phyloP scores from a whole-genome alignment of 1,140 invertebrate species.

The Akabosia matsudoensis region DNA sequence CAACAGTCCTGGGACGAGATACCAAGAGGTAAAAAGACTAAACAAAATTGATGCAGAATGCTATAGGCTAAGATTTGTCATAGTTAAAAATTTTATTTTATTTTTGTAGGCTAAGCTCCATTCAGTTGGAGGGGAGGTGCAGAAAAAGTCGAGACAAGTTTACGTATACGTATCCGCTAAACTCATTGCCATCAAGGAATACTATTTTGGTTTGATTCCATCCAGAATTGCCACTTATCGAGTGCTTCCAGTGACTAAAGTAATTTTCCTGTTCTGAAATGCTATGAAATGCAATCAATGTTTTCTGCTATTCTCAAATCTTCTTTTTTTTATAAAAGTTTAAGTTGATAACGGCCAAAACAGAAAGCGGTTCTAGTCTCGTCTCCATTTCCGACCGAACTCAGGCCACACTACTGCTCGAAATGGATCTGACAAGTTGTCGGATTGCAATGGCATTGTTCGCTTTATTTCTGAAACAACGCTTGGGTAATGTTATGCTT shows the following conservation, averaged over 20 bases:
- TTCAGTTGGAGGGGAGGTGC: slow-evolving; percentile 11
- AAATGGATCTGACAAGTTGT: slow-evolving; percentile 31
- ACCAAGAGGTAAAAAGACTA: slow-evolving; percentile 26
- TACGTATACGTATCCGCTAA: slow-evolving; percentile 82
- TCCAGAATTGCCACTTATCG: slow-evolving; percentile 84
- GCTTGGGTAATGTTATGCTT: slow-evolving; percentile 31
- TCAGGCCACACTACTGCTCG: slow-evolving; percentile 33
- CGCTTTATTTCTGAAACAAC: slow-evolving; percentile 37
- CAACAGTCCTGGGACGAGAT: slow-evolving; percentile 31
- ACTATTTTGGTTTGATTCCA: slow-evolving; percentile 84
- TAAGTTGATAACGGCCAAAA: neutral
- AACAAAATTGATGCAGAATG: neutral
- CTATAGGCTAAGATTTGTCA: neutral
- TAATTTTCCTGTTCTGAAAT: slow-evolving; percentile 50
- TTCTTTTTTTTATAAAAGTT: slow-evolving; percentile 9
- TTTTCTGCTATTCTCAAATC: neutral
- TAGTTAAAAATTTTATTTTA: neutral
- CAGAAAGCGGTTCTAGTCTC: neutral
- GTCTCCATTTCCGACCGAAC: slow-evolving; percentile 37
- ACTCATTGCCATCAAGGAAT: slow-evolving; percentile 85
- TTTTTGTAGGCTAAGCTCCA: slow-evolving; percentile 27
- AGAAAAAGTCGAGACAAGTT: slow-evolving; percentile 73
- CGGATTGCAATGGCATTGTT: slow-evolving; percentile 41
- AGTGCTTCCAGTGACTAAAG: slow-evolving; percentile 84
- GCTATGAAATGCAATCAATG: neutral